A percentile compares a stretch with the other conserved stretches of the same genome.
Evolutionary conservation across 2,113 vertebrate species (phyloP).

Genomic region (Gallinago undulata): DNA sequence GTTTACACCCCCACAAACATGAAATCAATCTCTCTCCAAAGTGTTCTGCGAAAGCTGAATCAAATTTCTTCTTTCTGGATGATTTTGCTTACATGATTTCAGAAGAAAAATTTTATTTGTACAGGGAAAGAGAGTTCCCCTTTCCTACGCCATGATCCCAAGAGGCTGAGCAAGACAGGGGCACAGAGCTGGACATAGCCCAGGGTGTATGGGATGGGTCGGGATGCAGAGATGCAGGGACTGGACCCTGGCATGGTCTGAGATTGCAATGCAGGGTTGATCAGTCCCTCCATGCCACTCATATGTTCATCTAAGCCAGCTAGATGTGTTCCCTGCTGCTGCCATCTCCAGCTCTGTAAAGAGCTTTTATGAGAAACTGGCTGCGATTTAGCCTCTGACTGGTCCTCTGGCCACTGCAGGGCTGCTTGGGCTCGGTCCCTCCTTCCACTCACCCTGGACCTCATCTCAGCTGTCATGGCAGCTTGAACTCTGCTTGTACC

Average conservation of each 20-base stretch:
- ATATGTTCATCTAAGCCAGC: not conserved
- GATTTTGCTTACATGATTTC: not conserved
- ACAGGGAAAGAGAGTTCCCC: not conserved
- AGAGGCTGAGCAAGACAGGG: not conserved
- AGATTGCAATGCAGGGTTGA: rapidly evolving
- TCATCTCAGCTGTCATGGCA: not conserved
- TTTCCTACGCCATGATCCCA: not conserved
- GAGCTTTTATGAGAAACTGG: not conserved
- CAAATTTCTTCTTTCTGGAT: conserved; percentile 6
- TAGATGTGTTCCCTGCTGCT: not conserved
- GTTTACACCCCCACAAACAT: not conserved
- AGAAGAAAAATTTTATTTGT: not conserved
- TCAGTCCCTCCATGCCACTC: not conserved
- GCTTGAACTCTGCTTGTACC: not conserved
- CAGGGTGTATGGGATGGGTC: rapidly evolving
- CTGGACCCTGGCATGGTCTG: not conserved
- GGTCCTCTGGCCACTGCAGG: not conserved
- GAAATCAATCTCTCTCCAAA: not conserved
- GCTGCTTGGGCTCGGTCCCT: not conserved
- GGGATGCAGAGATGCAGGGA: not conserved
- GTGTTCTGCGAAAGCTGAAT: not conserved
- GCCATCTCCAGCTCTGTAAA: not conserved
- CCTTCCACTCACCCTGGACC: not conserved
- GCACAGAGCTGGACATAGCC: rapidly evolving
- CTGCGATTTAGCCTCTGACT: not conserved